A percentile compares a stretch with the other conserved stretches of the same genome.
phyloP scores from a whole-genome alignment of 2,797 vertebrate species.

The Hyperoplus lanceolatus region DNA sequence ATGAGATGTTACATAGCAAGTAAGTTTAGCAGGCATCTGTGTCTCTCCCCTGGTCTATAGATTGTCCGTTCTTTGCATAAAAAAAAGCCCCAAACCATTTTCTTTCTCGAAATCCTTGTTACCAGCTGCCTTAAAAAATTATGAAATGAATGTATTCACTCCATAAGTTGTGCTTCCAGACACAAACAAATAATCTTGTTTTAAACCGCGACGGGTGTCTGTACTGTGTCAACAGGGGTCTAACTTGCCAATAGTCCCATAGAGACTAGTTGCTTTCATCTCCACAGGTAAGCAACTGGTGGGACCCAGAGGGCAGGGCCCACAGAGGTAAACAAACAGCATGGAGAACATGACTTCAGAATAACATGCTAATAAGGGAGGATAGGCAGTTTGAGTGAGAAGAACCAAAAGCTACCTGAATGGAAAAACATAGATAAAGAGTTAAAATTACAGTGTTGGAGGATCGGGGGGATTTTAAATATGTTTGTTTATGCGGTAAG shows the following conservation, averaged over 20 bases:
- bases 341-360: conserved; percentile 50
- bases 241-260: conserved; percentile 52
- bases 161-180: conserved; percentile 19
- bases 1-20: conserved; percentile 59
- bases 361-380: conserved; percentile 69
- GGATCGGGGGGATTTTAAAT: conserved; percentile 60
- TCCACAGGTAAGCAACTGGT: conserved; percentile 56
- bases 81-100: conserved; percentile 12
- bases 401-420: conserved; percentile 36
- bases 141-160: conserved; percentile 21
- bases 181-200: conserved; percentile 28
- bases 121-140: conserved; percentile 30
- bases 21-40: conserved; percentile 45
- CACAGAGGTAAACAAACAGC: conserved; percentile 63
- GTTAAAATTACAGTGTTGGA: conserved; percentile 33
- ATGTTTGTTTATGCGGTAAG: conserved; percentile 74
- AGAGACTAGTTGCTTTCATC: conserved; percentile 62
- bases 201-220: conserved; percentile 40
- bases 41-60: conserved; percentile 18
- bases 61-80: conserved; percentile 8
- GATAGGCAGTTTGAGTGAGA: conserved; percentile 34
- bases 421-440: conserved; percentile 46
- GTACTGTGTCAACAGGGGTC: conserved; percentile 43
- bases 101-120: conserved; percentile 7
- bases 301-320: conserved; percentile 43